Base-by-base conservation (phyloP, 2,888 invertebrate species). In the Octonoba sinensis region DNA sequence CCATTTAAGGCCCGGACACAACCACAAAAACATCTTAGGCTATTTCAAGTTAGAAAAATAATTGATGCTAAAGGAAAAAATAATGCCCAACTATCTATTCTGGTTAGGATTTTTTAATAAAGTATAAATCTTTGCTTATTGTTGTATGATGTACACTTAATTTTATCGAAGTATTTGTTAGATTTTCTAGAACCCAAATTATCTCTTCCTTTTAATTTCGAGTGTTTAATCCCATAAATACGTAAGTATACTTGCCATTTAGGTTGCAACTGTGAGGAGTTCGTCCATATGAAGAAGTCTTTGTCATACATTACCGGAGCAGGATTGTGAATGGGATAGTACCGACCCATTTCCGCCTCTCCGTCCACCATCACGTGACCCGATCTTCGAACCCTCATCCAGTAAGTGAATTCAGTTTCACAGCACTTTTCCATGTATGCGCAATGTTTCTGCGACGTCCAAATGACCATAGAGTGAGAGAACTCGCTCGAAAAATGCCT, bases 201-300 rank as follows among this genome's bases (percentile, higher is more conserved):
- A 12, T 12, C 12, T 47, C 47, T 15, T n/a, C n/a, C n/a, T n/a
- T n/a, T n/a, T n/a, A n/a, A n/a, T n/a, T n/a, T n/a, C 47, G 11
- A 47, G 15, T 12, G 15, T 12, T 11, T 15, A 47, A 47, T 47
- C 12, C 0, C 16, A 12, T 18, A 15, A 18, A 36, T 36, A 24
- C 0, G 22, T 22, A 59, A n/a, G 1, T 11, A 62, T 16, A 65
- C 56, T 57, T 49, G 64, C 79, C 73, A 81, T 67, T 81, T 69
- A 1, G 79, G 62, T 56, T 81, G 62, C 0, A 54, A n/a, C 16
- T 27, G 44, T 13, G 76, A 27, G 0, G 59, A 18, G 8, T 76
- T 76, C 4, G 76, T 76, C 82, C 82, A 76, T 8, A 82, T 18
- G 18, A 76, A 62, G 12, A 82, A 76, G 8, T 76, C 36, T 16